Evolutionary conservation across 2,113 vertebrate genomes (phyloP).

Genomic region (Prunella fulvescens): DNA sequence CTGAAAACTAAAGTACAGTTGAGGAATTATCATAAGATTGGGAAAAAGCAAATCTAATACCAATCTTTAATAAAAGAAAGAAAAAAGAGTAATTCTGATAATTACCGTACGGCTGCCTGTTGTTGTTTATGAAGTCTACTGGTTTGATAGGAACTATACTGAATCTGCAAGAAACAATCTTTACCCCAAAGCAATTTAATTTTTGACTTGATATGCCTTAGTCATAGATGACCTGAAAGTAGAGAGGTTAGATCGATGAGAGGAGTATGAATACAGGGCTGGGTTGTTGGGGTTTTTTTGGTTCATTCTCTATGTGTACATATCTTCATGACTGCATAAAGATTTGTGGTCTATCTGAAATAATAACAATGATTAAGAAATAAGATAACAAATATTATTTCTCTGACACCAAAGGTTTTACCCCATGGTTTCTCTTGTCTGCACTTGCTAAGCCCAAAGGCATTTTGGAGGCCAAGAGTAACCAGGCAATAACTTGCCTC

Average conservation of each 20-base stretch:
- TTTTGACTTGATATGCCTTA: background rate
- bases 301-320: background rate
- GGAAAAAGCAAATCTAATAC: conserved; percentile 17
- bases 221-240: background rate
- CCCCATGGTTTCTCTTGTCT: background rate
- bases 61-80: background rate
- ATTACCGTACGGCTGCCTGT: background rate
- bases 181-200: background rate
- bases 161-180: background rate
- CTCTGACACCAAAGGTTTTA: background rate
- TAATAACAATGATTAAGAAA: background rate
- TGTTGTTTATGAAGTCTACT: conserved; percentile 5
- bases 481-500: background rate
- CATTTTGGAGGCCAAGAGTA: background rate
- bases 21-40: conserved; percentile 25
- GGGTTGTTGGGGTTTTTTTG: background rate
- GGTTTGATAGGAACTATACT: background rate
- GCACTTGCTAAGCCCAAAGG: conserved; percentile 1
- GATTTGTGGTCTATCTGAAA: background rate
- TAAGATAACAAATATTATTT: background rate
- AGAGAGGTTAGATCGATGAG: background rate
- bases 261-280: background rate
- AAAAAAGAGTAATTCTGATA: background rate
- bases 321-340: background rate
- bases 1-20: conserved; percentile 33